Evolutionary conservation across 2,888 invertebrate genomes (phyloP), one percentile per base, ranked within the genome.

Genomic region (Thymelicus sylvestris): DNA sequence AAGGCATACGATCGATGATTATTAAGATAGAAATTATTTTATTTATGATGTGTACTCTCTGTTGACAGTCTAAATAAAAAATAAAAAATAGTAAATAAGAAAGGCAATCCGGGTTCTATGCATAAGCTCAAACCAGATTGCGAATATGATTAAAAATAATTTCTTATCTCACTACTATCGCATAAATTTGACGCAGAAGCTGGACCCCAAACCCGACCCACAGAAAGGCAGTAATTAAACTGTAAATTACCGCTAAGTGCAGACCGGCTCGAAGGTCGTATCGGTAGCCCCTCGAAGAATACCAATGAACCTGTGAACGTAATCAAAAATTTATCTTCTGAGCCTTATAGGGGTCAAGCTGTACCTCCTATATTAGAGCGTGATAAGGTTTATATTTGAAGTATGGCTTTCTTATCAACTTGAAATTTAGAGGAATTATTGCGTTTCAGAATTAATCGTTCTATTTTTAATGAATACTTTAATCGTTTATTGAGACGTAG

Each of bases 221-320:
- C 66, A 70, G 74, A 73, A 81, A 80, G 80, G 82, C 84, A 85
- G 90, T 91, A 91, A 92, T 91, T 91, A 91, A 92, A 90, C 90
- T 90, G 91, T 91, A 90, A 91, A 91, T 91, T 91, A 70, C 85
- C 82, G 83, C 86, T 88, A 89, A 91, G 89, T 89, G 88, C 85
- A 86, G 84, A 86, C 85, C 86, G 80, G 82, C 74, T 81, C 83
- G 86, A 88, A 91, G 89, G 90, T 89, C 90, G 89, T 87, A 88
- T 89, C 86, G 88, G 81, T 75, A 80, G 81, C 74, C 76, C 77
- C 84, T 81, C 73, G 76, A 83, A 86, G 90, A 89, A 91, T 91
- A 90, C 85, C 85, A 90, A 91, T 90, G 89, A 91, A 72, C 61
- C 71, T 70, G 72, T 66, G 65, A 66, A 62, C 71, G 71, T 71